Conservation (phyloP, 2,888 invertebrate species). For the Acrocera orbiculus region DNA sequence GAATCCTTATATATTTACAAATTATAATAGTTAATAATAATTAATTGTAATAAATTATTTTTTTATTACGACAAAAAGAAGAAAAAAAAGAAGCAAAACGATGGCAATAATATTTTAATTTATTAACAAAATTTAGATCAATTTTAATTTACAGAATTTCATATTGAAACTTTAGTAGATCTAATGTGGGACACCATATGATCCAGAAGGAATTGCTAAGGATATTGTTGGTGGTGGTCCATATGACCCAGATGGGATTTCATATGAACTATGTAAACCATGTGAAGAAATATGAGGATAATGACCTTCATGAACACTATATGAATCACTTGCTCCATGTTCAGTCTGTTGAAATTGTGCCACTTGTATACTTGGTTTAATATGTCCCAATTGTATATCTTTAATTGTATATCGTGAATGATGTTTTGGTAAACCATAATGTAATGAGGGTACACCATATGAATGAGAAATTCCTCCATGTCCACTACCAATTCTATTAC, state of each 20-base stretch:
- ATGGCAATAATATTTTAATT: too few species aligned
- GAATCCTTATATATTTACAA: conserved; percentile 32
- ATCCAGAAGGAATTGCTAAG: too few species aligned
- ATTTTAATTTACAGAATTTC: too few species aligned
- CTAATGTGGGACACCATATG: conserved; percentile 8
- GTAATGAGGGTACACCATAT: conserved; percentile 44
- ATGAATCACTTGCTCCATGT: conserved; percentile 37
- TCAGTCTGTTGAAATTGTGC: conserved; percentile 55
- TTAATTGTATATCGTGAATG: conserved; percentile 49
- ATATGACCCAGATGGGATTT: conserved; percentile 11
- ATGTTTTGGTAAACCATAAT: conserved; percentile 39
- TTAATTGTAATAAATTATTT: too few species aligned
- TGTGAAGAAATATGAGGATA: conserved; percentile 5
- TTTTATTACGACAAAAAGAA: too few species aligned
- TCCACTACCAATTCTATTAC: conserved; percentile 30
- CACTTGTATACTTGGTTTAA: conserved; percentile 63
- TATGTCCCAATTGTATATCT: conserved; percentile 59
- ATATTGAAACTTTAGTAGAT: not conserved
- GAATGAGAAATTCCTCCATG: conserved; percentile 19
- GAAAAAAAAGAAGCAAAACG: too few species aligned
- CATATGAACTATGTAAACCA: conserved; percentile 10
- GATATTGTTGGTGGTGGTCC: conserved; percentile 9
- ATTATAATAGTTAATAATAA: conserved; percentile 13
- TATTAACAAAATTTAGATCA: too few species aligned
- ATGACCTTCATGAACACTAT: conserved; percentile 36